Conservation (phyloP, 2,888 invertebrate species). For the Tetramorium bicarinatum region DNA sequence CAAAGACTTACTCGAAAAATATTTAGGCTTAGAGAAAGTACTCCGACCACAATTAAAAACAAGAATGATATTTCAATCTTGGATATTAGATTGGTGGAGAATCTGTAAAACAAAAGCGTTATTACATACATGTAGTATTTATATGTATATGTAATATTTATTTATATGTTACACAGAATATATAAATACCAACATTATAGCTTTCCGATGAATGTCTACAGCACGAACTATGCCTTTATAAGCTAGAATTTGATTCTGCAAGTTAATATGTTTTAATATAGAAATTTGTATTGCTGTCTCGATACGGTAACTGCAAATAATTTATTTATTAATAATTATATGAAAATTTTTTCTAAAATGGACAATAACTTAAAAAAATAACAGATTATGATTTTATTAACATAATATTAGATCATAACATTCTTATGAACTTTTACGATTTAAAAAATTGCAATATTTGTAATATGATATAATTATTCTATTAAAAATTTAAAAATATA, state of each 20-base stretch:
- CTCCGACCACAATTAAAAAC: neutral
- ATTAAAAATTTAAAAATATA: too few relatives aligned
- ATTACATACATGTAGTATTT: neutral
- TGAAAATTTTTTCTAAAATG: neutral
- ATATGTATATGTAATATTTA: neutral
- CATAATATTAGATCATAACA: too few relatives aligned
- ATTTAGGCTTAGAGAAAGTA: neutral
- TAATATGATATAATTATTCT: too few relatives aligned
- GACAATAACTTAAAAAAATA: neutral
- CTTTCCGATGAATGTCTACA: slow-evolving; percentile 15
- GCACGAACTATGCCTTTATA: neutral
- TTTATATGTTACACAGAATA: neutral
- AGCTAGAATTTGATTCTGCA: neutral
- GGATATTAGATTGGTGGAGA: neutral
- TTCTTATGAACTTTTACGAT: too few relatives aligned
- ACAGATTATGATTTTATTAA: too few relatives aligned
- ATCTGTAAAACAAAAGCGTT: neutral
- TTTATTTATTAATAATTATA: neutral
- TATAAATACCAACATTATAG: neutral
- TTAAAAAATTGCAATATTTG: too few relatives aligned
- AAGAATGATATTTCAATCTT: neutral
- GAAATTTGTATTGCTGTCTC: neutral
- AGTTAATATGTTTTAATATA: neutral
- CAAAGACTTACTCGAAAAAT: neutral
- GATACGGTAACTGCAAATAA: slow-evolving; percentile 24